Base-by-base conservation (phyloP, 2,113 vertebrate genomes). In the Oenanthe oenanthe region DNA sequence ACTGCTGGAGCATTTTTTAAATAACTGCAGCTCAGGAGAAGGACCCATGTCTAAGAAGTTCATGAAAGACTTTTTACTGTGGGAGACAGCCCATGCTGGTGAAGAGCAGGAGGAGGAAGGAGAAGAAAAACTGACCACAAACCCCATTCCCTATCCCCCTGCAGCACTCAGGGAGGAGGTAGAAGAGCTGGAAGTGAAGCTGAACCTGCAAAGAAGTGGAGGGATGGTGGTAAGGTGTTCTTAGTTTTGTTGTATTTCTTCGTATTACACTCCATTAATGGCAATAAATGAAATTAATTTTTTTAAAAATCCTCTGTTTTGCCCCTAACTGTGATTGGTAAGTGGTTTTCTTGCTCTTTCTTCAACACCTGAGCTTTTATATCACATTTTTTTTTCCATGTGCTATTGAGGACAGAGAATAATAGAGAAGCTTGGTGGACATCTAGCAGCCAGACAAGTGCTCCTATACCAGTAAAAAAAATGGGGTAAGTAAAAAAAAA, bases 151-250 rank as follows among this genome's bases (percentile, higher is more conserved):
- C 5, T 4, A 24, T 21, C 2, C 13, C 13, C 6, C 6, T 42
- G 9, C 0, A 1, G 12, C 4, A 21, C 7, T 5, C 1, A 0
- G 4, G 1, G 10, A 76, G 17, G 8, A 78, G 14, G 9, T 3
- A 45, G 14, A 56, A 74, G 13, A 61, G 12, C 5, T 17, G 4
- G 11, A 70, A 82, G 36, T 42, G 10, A 57, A 63, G 38, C 1
- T 48, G 10, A 86, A 26, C 19, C 40, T 79, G 10, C 4, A 31
- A 85, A 70, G 24, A 43, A 36, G 7, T 24, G 47, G 34, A 31
- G 5, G 7, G 3, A 3, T 68, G 5, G 2, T 18, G 10, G n/a
- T 11, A 76, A 48, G 7, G 6, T 62, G 17, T 9, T 72, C 54
- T 84, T 47, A 66, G 5, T 61, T 91, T 34, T 58, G 20, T 62